A percentile compares a stretch with the other conserved stretches of the same genome.
These are phyloP conservation scores for Leptobrachium leishanense DNA, from an alignment of 2,113 vertebrate species.

Conservation along the genomic window DNA sequence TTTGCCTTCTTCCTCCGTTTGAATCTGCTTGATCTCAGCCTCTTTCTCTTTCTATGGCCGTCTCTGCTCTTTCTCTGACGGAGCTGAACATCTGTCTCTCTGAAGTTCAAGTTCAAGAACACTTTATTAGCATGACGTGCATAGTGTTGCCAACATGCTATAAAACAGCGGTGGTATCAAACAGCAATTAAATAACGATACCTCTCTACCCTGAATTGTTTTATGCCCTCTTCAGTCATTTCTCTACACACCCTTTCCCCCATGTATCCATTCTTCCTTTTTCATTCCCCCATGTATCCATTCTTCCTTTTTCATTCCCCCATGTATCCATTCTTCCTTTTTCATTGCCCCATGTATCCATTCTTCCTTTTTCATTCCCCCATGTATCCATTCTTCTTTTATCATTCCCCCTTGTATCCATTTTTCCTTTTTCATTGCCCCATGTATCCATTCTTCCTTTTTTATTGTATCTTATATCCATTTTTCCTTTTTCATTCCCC, in stretches of 20 bases:
- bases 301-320: too few species aligned
- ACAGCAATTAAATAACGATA: background rate
- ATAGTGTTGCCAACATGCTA: background rate
- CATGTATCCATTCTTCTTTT: background rate
- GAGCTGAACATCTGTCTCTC: background rate
- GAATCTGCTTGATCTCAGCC: background rate
- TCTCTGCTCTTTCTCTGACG: too few species aligned
- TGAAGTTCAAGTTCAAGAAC: background rate
- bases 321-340: too few species aligned
- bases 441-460: too few species aligned
- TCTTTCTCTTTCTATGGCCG: too few species aligned
- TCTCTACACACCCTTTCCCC: too few species aligned
- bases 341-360: too few species aligned
- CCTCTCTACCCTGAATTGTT: background rate
- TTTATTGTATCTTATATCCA: too few species aligned
- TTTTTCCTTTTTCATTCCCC: too few species aligned
- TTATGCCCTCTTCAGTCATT: too few species aligned
- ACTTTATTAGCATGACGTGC: background rate
- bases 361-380: background rate
- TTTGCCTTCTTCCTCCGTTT: too few species aligned
- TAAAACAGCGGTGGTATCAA: background rate
- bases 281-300: background rate
- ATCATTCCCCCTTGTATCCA: background rate
- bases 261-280: background rate
- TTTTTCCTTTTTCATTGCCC: too few species aligned